Evolutionary conservation across 2,797 vertebrate species (phyloP), one percentile per base, ranked within the genome.

Genomic region (Brotula barbata): DNA sequence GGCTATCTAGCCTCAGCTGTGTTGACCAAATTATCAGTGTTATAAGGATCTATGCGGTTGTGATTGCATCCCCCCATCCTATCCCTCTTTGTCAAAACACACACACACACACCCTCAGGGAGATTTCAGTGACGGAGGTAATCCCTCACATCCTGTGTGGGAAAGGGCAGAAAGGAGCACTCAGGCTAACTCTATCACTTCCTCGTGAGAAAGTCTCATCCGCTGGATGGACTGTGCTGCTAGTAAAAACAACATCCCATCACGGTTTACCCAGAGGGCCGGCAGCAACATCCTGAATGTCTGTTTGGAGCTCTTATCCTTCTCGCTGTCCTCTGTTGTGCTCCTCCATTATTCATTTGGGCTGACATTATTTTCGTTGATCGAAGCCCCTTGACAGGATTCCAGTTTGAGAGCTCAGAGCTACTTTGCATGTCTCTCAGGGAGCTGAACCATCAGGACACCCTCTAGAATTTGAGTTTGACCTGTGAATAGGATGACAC

Each of bases 1-100:
- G 53, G 40, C 50, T 75, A 52, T 77, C 76, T n/a, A n/a, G 86
- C 76, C 89, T 91, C 89, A 91, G 89, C 90, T 91, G 90, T 86
- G 80, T 84, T 88, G 82, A 77, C 77, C 59, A 85, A 85, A 87
- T 89, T 55, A 74, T 83, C 86, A 75, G 44, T 64, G 77, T 87
- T 85, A 71, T 85, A 81, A 63, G 78, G 58, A 82, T 70, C 71
- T 71, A 40, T 13, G 11, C 52, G 67, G 69, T 54, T 52, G 71
- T 67, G 75, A 85, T 85, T 84, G 79, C 82, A 73, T 65, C n/a
- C 61, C 63, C 62, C 75, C 76, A 34, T 59, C 44, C 73, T 21
- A 50, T 25, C 47, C 69, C 44, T 41, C 75, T 78, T 80, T 83
- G 77, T 83, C 77, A 82, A 77, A 75, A 40, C 33, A 49, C 47